A percentile compares a stretch with the other conserved stretches of the same genome.
phyloP scores from a whole-genome alignment of 1,140 invertebrate genomes.

The Drosophila punjabiensis region DNA sequence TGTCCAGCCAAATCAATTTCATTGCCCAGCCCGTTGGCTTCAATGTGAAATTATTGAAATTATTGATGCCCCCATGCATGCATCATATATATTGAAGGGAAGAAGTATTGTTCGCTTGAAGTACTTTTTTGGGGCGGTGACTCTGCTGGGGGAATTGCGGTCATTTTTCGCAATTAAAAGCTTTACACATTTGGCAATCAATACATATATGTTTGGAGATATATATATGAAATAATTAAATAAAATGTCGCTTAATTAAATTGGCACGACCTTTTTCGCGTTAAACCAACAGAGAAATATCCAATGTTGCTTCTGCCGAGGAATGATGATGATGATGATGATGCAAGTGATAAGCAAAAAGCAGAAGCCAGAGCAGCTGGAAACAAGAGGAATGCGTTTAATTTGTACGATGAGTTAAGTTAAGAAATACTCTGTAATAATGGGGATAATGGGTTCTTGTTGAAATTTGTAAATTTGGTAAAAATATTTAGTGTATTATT shows the following conservation, averaged over 20 bases:
- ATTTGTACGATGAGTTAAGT: slow-evolving; percentile 66
- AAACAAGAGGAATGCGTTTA: slow-evolving; percentile 68
- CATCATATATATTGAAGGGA: background rate
- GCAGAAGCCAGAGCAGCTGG: slow-evolving; percentile 35
- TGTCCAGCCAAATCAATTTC: slow-evolving; percentile 55
- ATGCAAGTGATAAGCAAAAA: slow-evolving; percentile 70
- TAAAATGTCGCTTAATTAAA: slow-evolving; percentile 81
- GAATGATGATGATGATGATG: slow-evolving; percentile 50
- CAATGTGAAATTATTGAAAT: slow-evolving; percentile 54
- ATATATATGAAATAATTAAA: slow-evolving; percentile 71
- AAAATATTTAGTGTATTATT: background rate
- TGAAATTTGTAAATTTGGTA: too few relatives aligned
- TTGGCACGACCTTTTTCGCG: slow-evolving; percentile 71
- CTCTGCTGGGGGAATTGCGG: slow-evolving; percentile 30
- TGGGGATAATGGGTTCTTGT: background rate
- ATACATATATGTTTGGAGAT: slow-evolving; percentile 31
- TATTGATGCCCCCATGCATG: slow-evolving; percentile 47
- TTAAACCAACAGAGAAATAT: slow-evolving; percentile 40
- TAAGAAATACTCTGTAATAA: slow-evolving; percentile 32
- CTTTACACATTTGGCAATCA: slow-evolving; percentile 74
- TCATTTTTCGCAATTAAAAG: slow-evolving; percentile 74
- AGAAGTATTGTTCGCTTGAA: background rate
- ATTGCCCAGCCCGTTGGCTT: slow-evolving; percentile 11
- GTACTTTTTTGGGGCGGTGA: background rate
- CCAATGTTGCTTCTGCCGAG: slow-evolving; percentile 39